phyloP scores from a whole-genome alignment of 2,113 vertebrate genomes.

The Pitta sordida region DNA sequence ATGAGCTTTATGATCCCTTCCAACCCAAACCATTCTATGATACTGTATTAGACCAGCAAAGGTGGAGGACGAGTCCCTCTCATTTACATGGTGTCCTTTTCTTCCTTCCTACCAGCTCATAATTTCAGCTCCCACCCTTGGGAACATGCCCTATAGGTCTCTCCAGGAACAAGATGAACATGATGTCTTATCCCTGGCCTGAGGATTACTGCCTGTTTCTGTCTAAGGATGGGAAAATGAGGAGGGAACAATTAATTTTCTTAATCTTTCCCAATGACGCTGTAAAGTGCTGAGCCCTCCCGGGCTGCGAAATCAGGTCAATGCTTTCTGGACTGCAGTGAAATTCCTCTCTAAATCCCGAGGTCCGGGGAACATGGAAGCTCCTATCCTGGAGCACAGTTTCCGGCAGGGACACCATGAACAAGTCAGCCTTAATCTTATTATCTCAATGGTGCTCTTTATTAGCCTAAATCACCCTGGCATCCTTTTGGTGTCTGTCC shows the following conservation, averaged over 20 bases:
- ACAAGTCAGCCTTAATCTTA: constrained; percentile 29
- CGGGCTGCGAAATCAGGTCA: not conserved
- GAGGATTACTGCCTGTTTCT: not conserved
- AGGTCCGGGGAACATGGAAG: not conserved
- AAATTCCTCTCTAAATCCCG: not conserved
- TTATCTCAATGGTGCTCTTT: constrained; percentile 37
- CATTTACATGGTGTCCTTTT: rapidly evolving
- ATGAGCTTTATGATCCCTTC: not conserved
- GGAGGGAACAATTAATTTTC: not conserved
- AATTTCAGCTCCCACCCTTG: not conserved
- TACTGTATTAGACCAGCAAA: not conserved
- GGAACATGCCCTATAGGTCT: not conserved
- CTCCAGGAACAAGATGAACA: not conserved
- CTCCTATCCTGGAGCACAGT: not conserved
- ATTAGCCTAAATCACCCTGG: constrained; percentile 35
- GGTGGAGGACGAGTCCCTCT: not conserved
- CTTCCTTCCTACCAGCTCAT: not conserved
- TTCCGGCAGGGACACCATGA: constrained; percentile 21
- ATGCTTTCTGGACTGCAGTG: not conserved
- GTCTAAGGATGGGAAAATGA: not conserved
- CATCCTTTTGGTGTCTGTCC: constrained; percentile 49
- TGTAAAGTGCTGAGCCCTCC: not conserved
- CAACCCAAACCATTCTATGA: not conserved
- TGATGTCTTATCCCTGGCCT: not conserved
- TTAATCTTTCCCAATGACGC: not conserved